Evolutionary conservation across 2,888 invertebrate species (phyloP), one percentile per base, ranked within the genome.

Genomic region (Megalurothrips usitatus): DNA sequence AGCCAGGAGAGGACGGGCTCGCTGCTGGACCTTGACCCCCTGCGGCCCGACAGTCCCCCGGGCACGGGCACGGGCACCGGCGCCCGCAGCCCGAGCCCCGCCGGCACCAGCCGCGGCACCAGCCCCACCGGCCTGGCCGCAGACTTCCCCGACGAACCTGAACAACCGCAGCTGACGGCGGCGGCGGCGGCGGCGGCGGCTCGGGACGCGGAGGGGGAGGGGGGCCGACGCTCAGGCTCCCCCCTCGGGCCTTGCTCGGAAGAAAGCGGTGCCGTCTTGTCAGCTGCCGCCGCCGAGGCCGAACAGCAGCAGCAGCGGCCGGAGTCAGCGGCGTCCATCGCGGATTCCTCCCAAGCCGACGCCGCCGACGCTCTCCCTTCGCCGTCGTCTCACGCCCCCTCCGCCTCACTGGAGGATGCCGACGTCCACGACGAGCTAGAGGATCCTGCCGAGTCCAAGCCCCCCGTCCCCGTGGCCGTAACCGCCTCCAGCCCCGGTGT

Each of bases 31-130:
- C 68, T 75, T 75, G 68, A 75, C 68, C 68, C 68, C 68, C 68
- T 75, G 68, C 68, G 68, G 68, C 68, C 68, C 68, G 68, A 75
- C 68, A 75, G 68, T 12, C 68, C 68, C 26, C 68, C 68, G 10
- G 26, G 68, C 68, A 0, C 11, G 11, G 68, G 68, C 68, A 23
- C 68, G 23, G 68, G 68, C 26, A 12, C 81, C 83, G 47, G 82
- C 83, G 79, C 82, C 79, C n/a, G 49, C 81, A 47, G 78, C 78
- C 26, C 79, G 58, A 43, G 12, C 49, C 28, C 34, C 11, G 8
- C 23, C n/a, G 68, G 68, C 23, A 23, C 68, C 68, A 14, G 68
- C 23, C 68, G 58, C 58, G 68, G 68, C 4, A 68, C 68, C 68
- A 75, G 68, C 68, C 26, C 26, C 58, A 58, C 58, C 58, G 58